phyloP scores from a whole-genome alignment of 2,113 vertebrate species.

The Struthio camelus region DNA sequence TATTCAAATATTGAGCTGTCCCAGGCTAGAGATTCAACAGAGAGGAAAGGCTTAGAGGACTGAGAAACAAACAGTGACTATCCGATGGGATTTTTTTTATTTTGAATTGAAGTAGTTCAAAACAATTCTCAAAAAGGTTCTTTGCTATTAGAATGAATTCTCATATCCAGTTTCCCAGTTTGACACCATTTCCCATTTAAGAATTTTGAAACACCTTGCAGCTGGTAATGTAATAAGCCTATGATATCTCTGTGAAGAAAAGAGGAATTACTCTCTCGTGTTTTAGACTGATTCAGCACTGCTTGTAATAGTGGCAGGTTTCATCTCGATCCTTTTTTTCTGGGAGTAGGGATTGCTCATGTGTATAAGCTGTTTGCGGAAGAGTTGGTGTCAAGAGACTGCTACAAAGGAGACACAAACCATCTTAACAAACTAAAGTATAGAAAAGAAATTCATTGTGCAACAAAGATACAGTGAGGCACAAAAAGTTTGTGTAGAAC shows the following conservation, averaged over 20 bases:
- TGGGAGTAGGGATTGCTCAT: constrained; percentile 11
- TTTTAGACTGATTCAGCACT: constrained; percentile 25
- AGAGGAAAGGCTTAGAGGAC: not conserved
- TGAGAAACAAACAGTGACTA: not conserved
- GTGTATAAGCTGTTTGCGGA: constrained; percentile 15
- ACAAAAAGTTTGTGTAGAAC: not conserved
- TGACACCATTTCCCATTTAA: not conserved
- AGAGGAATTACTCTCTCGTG: not conserved
- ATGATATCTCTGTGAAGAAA: not conserved
- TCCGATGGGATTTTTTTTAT: not conserved
- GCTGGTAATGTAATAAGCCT: not conserved
- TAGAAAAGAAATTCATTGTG: not conserved
- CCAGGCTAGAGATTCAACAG: not conserved
- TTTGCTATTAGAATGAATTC: not conserved
- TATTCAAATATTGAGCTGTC: not conserved
- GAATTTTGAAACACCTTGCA: constrained; percentile 17
- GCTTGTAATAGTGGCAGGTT: constrained; percentile 17
- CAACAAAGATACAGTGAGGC: not conserved
- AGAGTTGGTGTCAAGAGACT: constrained; percentile 39
- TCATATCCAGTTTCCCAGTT: not conserved
- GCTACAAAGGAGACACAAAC: not conserved
- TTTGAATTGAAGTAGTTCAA: not conserved
- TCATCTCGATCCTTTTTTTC: constrained; percentile 32
- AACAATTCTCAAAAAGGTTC: not conserved
- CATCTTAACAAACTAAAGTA: not conserved